Conservation (phyloP, 1,140 invertebrate genomes). For the Sitophilus oryzae region DNA sequence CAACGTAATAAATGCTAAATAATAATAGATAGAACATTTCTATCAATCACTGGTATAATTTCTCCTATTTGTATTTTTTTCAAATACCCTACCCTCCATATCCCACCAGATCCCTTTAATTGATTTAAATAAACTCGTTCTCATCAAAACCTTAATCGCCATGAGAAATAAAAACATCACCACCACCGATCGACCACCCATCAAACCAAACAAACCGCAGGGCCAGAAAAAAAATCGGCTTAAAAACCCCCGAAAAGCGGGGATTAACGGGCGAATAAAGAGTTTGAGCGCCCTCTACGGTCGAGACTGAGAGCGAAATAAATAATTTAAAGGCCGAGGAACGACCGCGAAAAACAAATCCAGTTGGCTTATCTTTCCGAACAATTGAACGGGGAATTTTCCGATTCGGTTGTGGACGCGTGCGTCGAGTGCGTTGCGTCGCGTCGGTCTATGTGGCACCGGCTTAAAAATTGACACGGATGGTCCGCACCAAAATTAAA, state of each 20-base stretch:
- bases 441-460: too few relatives aligned
- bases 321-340: conserved; percentile 32
- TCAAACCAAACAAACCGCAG: conserved; percentile 14
- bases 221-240: conserved; percentile 21
- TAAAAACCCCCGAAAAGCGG: conserved; percentile 31
- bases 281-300: conserved; percentile 23
- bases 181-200: not conserved
- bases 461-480: too few relatives aligned
- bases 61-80: too few relatives aligned
- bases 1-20: too few relatives aligned
- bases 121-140: too few relatives aligned
- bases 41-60: too few relatives aligned
- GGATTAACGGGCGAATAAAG: not conserved
- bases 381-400: conserved; percentile 32
- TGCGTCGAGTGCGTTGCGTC: too few relatives aligned
- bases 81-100: too few relatives aligned
- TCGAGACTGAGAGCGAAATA: conserved; percentile 28
- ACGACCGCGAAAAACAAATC: conserved; percentile 25
- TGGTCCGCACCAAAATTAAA: not conserved
- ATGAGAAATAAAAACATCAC: not conserved
- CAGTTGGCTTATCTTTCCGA: conserved; percentile 38
- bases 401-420: conserved; percentile 5
- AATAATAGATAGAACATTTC: too few relatives aligned
- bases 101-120: too few relatives aligned
- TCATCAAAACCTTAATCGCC: not conserved